A percentile compares a stretch with the other conserved stretches of the same genome.
phyloP scores from a whole-genome alignment of 1,140 invertebrate species.

The Saxidomus purpurata region DNA sequence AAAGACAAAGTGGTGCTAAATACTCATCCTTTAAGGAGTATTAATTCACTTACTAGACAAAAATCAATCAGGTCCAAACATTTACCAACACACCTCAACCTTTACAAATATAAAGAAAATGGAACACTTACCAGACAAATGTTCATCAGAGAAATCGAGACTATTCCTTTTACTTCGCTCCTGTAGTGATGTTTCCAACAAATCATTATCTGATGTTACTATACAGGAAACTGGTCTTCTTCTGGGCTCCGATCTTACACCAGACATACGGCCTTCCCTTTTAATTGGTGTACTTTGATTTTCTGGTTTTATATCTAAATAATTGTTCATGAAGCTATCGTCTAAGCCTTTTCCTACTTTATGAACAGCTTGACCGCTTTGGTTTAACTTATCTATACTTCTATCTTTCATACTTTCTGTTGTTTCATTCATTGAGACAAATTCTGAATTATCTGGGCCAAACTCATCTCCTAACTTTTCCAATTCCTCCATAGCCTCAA shows the following conservation, averaged over 20 bases:
- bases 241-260: slow-evolving; percentile 54
- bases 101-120: too few relatives aligned
- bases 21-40: too few relatives aligned
- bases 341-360: not conserved
- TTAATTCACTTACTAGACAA: too few relatives aligned
- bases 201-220: slow-evolving; percentile 66
- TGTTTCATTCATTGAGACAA: slow-evolving; percentile 67
- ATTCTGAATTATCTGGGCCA: slow-evolving; percentile 66
- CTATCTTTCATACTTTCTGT: slow-evolving; percentile 56
- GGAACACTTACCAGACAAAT: slow-evolving; percentile 72
- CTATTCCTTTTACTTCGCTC: slow-evolving; percentile 76
- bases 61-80: too few relatives aligned
- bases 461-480: slow-evolving; percentile 81
- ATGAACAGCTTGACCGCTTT: not conserved
- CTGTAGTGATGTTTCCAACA: slow-evolving; percentile 59
- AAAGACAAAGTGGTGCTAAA: too few relatives aligned
- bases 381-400: not conserved
- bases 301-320: slow-evolving; percentile 46
- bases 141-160: slow-evolving; percentile 76
- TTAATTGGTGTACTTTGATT: slow-evolving; percentile 56
- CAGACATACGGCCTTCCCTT: slow-evolving; percentile 25
- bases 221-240: slow-evolving; percentile 78
- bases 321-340: slow-evolving; percentile 28
- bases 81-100: too few relatives aligned
- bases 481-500: slow-evolving; percentile 84